Percentiles rank a stretch among this genome's conserved stretches.
Evolutionary conservation across 1,140 invertebrate species (phyloP).

Genomic region (Dreissena polymorpha): DNA sequence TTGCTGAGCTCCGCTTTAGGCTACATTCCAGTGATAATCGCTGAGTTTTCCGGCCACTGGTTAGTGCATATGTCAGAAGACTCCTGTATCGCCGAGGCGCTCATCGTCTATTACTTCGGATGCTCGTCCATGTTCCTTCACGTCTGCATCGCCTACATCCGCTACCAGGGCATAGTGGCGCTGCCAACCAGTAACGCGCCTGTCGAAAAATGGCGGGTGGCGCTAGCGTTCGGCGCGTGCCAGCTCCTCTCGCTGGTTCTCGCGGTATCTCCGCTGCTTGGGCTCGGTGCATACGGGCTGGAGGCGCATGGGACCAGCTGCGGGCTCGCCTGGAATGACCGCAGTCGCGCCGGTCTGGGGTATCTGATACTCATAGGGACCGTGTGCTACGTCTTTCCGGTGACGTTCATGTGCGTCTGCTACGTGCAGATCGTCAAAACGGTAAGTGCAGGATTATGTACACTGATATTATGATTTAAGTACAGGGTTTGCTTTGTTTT

Average conservation of each 20-base stretch:
- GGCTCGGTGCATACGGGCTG: constrained; percentile 16
- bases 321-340: constrained; percentile 20
- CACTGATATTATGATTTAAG: no score
- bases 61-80: not conserved
- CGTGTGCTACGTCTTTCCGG: not conserved
- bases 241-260: not conserved
- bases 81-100: not conserved
- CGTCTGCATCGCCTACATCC: not conserved
- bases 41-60: constrained; percentile 10
- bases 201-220: not conserved
- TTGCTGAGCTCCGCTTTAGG: not conserved
- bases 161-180: not conserved
- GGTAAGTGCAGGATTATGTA: not conserved
- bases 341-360: not conserved
- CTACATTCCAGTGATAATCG: not conserved
- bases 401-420: not conserved
- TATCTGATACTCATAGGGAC: constrained; percentile 1
- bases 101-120: constrained; percentile 14
- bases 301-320: constrained; percentile 20
- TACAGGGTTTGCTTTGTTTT: no score
- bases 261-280: constrained; percentile 4
- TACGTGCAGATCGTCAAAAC: not conserved
- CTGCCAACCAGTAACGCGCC: no score
- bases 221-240: not conserved
- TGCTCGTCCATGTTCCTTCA: constrained; percentile 1